Evolutionary conservation across 2,113 vertebrate genomes (phyloP), one percentile per base, ranked within the genome.

Genomic region (Orientallactaga bullata): DNA sequence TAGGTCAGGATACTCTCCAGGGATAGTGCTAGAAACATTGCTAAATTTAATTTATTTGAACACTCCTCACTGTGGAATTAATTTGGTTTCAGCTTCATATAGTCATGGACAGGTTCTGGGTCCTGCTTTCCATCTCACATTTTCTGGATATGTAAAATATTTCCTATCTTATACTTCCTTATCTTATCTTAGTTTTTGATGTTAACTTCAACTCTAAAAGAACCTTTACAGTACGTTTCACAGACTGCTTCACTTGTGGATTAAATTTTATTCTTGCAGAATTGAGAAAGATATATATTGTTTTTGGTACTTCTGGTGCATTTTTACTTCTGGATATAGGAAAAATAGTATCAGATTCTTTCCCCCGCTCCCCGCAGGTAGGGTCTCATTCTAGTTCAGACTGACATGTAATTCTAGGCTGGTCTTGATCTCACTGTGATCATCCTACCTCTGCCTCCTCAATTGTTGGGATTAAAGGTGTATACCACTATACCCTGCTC

Each of bases 11-110:
- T 15, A 89, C 11, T 89, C 63, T 90, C 42, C 15, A 89, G 69
- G 30, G 76, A 84, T 58, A 90, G 39, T 85, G 11, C 68, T 77
- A 32, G 58, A 95, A 86, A 86, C 37, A 92, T 42, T 90, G 91
- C 65, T 61, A 76, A 61, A 68, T 95, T 89, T 93, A 89, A 94
- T 94, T 90, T 85, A 47, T 93, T 85, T 92, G 76, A 92, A 76
- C 42, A 83, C 7, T 81, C 18, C 23, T 90, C 39, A 66, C 42
- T 73, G 60, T 85, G 90, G 30, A 85, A 6, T 91, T 96, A 88
- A 91, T 94, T 93, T 51, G 30, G 58, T 82, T 94, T 96, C 42
- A 95, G 61, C 32, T 93, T 94, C 28, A 39, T 61, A 47, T 66
- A 93, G 24, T 85, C 58, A 80, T 69, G 42, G 35, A 81, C 2